Base-by-base conservation (phyloP, 2,113 vertebrate genomes). In the Noturus placidus region DNA sequence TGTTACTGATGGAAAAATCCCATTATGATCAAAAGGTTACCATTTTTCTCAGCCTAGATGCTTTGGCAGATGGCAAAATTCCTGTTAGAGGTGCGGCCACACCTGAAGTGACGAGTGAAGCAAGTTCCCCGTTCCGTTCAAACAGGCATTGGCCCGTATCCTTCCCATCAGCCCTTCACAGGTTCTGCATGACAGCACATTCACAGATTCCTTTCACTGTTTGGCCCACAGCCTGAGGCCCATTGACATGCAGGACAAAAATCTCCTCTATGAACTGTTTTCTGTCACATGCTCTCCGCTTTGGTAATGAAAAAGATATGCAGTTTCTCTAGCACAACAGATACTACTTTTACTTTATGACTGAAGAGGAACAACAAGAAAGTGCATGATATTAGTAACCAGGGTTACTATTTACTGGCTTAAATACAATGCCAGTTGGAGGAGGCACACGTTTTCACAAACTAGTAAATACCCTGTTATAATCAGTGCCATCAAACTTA, bases 171-270 rank as follows among this genome's bases (percentile, higher is more conserved):
- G 82, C 87, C 74, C 84, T 87, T 87, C 46, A 61, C 63, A 76
- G 81, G 80, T 90, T 91, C 74, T 80, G 88, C 87, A 91, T 90
- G 89, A 90, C 86, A 57, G 87, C 89, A 83, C 80, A 65, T 76
- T 72, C 52, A 80, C 78, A 83, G 54, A 42, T 74, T 78, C 77
- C 33, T 50, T 13, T 67, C 52, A 54, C 76, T 52, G 69, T 70
- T 72, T 78, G 42, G n/a, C 61, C 30, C 27, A 74, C 5, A 65
- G 52, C 87, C 81, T 63, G 10, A 35, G 22, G 79, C 54, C 35
- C 14, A 70, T 30, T 46, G 35, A 88, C 52, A 61, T 35, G 27
- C 38, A 22, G 80, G 42, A 50, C 30, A 81, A 57, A 82, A 46
- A 82, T 56, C 78, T 46, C 79, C 10, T 20, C 57, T 13, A n/a